Base-by-base conservation (phyloP, 2,113 vertebrate species). In the Eudyptes chrysolophus region DNA sequence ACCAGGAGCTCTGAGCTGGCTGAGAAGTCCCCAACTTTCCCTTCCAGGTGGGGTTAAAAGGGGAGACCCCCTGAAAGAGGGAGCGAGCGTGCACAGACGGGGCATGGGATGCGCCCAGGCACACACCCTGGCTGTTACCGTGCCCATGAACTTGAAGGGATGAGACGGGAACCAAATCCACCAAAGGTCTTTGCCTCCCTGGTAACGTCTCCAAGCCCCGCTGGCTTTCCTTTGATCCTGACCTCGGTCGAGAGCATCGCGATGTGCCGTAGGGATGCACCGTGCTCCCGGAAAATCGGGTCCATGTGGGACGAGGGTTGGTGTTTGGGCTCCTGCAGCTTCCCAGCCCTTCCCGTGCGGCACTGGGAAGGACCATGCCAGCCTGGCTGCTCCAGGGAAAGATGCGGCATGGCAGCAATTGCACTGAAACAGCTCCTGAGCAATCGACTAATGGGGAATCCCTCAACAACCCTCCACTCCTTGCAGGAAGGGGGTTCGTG, bases 71-170 rank as follows among this genome's bases (percentile, higher is more conserved):
- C 49, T 25, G n/a, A 34, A 29, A 75, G 38, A n/a, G 30, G 25
- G 29, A 55, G 7, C 0, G 2, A 79, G 13, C 3, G 0, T 24
- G 48, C 42, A 51, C 17, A 46, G 30, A 36, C 9, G n/a, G 48
- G 55, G 15, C 34, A 24, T 1, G 13, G 80, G 62, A 46, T 83
- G 54, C 16, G 12, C 32, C 21, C 8, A 21, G 77, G n/a, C 70
- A 18, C 0, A 0, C 1, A 4, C 38, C 17, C 29, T 42, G 79
- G 16, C 36, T 69, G 20, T 30, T 65, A 11, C n/a, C 0, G 0
- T n/a, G 76, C 11, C 82, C 24, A 0, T 26, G 82, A 74, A 30
- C 62, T 76, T 42, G 62, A 30, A 80, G 29, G 17, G 58, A 44
- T 72, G 54, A 85, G 46, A 38, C 8, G 11, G 48, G 49, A 94